A percentile compares a stretch with the other conserved stretches of the same genome.
Conservation (phyloP, 2,888 invertebrate genomes). For the Rhamphomyia laevipes region DNA sequence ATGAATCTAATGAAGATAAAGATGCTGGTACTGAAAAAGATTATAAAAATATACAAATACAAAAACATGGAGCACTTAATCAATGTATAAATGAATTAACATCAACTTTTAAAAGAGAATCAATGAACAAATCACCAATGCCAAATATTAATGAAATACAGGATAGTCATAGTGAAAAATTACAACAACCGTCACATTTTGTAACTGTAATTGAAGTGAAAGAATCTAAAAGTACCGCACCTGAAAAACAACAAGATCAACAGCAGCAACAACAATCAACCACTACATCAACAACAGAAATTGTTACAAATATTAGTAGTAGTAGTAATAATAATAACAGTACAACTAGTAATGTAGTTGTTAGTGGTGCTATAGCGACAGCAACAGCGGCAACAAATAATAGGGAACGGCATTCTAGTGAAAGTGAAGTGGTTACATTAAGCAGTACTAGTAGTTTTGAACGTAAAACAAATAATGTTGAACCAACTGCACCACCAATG, state of each 20-base stretch:
- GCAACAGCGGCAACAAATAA: constrained; percentile 14
- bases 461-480: constrained; percentile 20
- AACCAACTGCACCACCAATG: constrained; percentile 33
- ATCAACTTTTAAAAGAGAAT: constrained; percentile 41
- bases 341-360: constrained; percentile 9
- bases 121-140: constrained; percentile 32
- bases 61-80: constrained; percentile 34
- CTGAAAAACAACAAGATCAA: constrained; percentile 9
- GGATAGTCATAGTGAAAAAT: constrained; percentile 11
- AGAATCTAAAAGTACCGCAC: constrained; percentile 48
- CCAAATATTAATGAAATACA: constrained; percentile 15
- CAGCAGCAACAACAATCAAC: constrained; percentile 15
- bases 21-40: constrained; percentile 33
- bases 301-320: background rate
- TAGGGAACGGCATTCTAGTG: constrained; percentile 14
- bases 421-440: constrained; percentile 14
- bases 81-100: constrained; percentile 64
- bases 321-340: background rate
- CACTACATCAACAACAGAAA: background rate
- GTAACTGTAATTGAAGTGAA: constrained; percentile 84
- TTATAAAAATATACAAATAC: constrained; percentile 24
- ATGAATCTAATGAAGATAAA: constrained; percentile 31
- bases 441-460: constrained; percentile 27
- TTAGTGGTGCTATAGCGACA: constrained; percentile 14
- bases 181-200: constrained; percentile 45